Percentiles rank a stretch among this genome's conserved stretches.
phyloP scores from a whole-genome alignment of 2,113 vertebrate species.

The Corapipo altera region DNA sequence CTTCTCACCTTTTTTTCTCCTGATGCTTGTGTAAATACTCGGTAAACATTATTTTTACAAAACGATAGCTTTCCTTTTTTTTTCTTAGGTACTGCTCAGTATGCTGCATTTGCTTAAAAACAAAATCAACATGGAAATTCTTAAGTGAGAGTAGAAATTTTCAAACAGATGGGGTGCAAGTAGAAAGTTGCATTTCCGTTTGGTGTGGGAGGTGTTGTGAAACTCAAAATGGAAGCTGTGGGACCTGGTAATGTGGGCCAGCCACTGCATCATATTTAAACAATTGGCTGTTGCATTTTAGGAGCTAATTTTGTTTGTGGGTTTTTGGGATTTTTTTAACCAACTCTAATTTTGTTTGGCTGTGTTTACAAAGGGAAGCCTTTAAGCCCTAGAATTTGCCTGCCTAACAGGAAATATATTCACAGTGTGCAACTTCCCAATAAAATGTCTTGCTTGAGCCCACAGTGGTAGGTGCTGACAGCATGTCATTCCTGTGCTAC shows the following conservation, averaged over 20 bases:
- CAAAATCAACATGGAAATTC: not conserved
- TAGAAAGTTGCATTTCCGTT: not conserved
- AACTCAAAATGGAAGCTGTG: not conserved
- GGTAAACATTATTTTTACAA: not conserved
- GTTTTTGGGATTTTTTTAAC: not conserved
- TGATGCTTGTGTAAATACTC: not conserved
- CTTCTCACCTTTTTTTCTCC: not conserved
- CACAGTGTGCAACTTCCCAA: not conserved
- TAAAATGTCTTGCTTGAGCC: not conserved
- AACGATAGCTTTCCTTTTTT: not conserved
- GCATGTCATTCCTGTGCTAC: not conserved
- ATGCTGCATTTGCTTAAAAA: not conserved
- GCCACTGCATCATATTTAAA: not conserved
- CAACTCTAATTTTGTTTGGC: not conserved
- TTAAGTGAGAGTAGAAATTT: not conserved
- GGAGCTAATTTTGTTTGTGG: not conserved
- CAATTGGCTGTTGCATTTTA: not conserved
- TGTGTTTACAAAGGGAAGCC: not conserved
- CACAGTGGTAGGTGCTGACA: not conserved
- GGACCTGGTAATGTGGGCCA: not conserved
- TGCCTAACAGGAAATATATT: not conserved
- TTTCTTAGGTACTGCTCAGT: not conserved
- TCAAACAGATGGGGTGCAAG: not conserved
- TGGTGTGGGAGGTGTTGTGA: not conserved
- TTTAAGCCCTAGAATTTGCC: not conserved